Evolutionary conservation across 1,140 invertebrate genomes (phyloP), one percentile per base, ranked within the genome.

Genomic region (Aphelinus certus): DNA sequence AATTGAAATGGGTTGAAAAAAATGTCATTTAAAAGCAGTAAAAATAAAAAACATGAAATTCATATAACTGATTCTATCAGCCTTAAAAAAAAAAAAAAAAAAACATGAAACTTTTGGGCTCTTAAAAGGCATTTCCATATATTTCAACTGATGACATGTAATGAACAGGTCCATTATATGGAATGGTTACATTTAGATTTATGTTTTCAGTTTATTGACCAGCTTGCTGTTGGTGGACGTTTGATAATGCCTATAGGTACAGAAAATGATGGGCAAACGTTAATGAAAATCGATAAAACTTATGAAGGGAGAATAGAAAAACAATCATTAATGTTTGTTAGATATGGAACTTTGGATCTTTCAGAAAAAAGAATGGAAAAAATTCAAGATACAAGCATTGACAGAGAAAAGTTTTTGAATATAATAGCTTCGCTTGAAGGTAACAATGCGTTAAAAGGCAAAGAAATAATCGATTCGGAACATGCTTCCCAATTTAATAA

Each of bases 271-370:
- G 92, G 94, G 81, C 96, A 98, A 86, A 91, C 93, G 81, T 89
- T 97, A 77, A 92, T 87, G 45, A 90, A 93, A 90, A 93, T 99
- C 74, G 97, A 99, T 83, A 99, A 98, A 88, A 88, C 91, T 56
- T 76, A 83, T 2, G 93, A 97, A 86, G 97, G 97, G 9, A 89
- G 91, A 57, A 90, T 98, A 7, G 89, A 89, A n/a, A 90, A 92
- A 64, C 94, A 92, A 80, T 91, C 91, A 43, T 87, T 99, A 0
- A 98, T 99, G 95, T 95, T 96, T 51, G 98, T 99, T 1, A 94
- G 98, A 68, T 99, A 98, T 88, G 98, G 99, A 47, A 97, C 98
- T 2, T 89, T 99, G 9, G 99, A 98, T 3, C 96, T 97, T 85
- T 94, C 93, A 87, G 90, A 93, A 43, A 87, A 90, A 73, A 53